phyloP scores from a whole-genome alignment of 2,797 vertebrate genomes.

The Chloroceryle amazona region DNA sequence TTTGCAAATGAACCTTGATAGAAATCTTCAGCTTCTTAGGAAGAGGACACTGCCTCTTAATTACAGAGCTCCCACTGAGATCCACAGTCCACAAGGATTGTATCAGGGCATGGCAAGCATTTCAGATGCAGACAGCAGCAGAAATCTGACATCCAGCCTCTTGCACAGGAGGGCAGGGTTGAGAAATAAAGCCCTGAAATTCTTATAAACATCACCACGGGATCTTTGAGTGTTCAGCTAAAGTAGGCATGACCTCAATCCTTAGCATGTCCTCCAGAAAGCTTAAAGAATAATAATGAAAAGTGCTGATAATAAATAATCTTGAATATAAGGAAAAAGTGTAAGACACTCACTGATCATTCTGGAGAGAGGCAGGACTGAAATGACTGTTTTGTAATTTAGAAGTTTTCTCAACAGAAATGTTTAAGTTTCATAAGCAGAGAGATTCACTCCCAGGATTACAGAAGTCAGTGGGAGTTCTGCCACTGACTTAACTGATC shows the following conservation, averaged over 20 bases:
- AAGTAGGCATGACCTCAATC: not conserved
- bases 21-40: not conserved
- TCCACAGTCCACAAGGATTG: not conserved
- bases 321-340: not conserved
- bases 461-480: constrained; percentile 45
- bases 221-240: not conserved
- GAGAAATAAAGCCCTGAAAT: not conserved
- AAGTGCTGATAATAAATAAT: not conserved
- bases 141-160: not conserved
- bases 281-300: not conserved
- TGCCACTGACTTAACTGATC: constrained; percentile 26
- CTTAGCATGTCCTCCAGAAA: not conserved
- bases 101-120: not conserved
- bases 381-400: not conserved
- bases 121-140: not conserved
- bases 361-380: not conserved
- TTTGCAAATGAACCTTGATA: not conserved
- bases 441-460: constrained; percentile 21
- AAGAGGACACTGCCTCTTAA: not conserved
- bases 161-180: not conserved
- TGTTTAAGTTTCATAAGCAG: not conserved
- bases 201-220: not conserved
- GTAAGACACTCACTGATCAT: not conserved
- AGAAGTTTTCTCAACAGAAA: constrained; percentile 30
- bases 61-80: not conserved